Base-by-base conservation (phyloP, 1,140 invertebrate genomes). In the Eurytemora carolleeae region DNA sequence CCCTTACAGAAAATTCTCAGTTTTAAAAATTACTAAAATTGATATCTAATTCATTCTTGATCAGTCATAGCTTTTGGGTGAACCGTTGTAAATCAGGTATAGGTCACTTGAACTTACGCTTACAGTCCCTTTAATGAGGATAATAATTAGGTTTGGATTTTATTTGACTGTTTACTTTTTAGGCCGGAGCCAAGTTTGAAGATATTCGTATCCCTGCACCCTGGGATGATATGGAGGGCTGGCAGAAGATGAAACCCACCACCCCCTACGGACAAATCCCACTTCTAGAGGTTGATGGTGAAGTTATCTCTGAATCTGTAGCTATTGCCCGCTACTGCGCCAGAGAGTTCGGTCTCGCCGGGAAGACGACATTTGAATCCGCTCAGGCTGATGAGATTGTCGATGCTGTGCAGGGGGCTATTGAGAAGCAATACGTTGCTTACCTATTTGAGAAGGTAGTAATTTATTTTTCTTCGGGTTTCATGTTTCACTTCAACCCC, bases 321-420 rank as follows among this genome's bases (percentile, higher is more conserved):
- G 58, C 65, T 19, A 66, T 66, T 19, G 60, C 59, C 17, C 25
- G 63, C n/a, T 64, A 62, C 56, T 57, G 64, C 24, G 65, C 65
- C 19, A 58, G 56, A 12, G 57, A 62, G 25, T 66, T 55, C 24
- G 65, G 65, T 64, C n/a, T 44, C 7, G 31, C 31, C 31, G 31
- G 31, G 7, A 44, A n/a, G 7, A 44, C 7, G 7, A n/a, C 31
- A 7, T n/a, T 44, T 7, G 31, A 44, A n/a, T 12, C 7, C 31
- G 31, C 31, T n/a, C 31, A 44, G 31, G n/a, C n/a, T 7, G 31
- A 44, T n/a, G 31, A 44, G 31, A n/a, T 44, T 7, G 31, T 44
- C n/a, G 31, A 44, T 44, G 31, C 31, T n/a, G 7, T 44, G 7
- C n/a, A 7, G 7, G 31, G n/a, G 31, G 31, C 31, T n/a, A 44